A percentile compares a stretch with the other conserved stretches of the same genome.
These are phyloP conservation scores for Cliona cf. orientalis DNA, from an alignment of 37 sponge, comb jelly and placozoan species.

Conservation along the genomic window DNA sequence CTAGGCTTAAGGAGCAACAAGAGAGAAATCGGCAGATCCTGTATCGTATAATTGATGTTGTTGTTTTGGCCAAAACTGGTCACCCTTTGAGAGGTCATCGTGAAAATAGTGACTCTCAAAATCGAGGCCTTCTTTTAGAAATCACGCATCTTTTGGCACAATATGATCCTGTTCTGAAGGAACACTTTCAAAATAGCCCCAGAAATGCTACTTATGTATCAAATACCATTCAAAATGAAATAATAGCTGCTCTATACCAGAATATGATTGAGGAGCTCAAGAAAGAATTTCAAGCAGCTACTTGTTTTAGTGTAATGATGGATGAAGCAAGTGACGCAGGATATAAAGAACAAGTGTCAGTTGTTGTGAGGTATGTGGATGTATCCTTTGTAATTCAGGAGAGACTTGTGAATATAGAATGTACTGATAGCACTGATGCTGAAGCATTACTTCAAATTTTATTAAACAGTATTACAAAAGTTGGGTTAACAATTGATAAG, in stretches of 20 bases:
- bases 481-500: slow-evolving; percentile 14
- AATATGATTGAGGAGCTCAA: slow-evolving; percentile 10
- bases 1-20: slow-evolving; percentile 4
- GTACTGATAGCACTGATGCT: slow-evolving; percentile 28
- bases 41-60: slow-evolving; percentile 26
- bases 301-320: slow-evolving; percentile 34
- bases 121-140: slow-evolving; percentile 8
- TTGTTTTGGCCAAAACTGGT: slow-evolving; percentile 20
- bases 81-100: slow-evolving; percentile 31
- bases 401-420: slow-evolving; percentile 9
- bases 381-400: slow-evolving; percentile 6
- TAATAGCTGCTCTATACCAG: slow-evolving; percentile 14
- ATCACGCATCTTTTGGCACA: slow-evolving; percentile 15
- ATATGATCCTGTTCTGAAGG: slow-evolving; percentile 22
- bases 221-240: slow-evolving; percentile 24
- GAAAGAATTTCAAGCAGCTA: slow-evolving; percentile 4
- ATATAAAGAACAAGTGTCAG: slow-evolving; percentile 26
- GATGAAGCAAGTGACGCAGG: slow-evolving; percentile 26
- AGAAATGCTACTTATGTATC: slow-evolving; percentile 26
- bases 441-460: slow-evolving; percentile 29
- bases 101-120: slow-evolving; percentile 20
- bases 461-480: slow-evolving; percentile 5
- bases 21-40: slow-evolving; percentile 26
- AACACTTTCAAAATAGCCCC: slow-evolving; percentile 10
- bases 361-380: slow-evolving; percentile 28